These are phyloP conservation scores for Oreochromis mossambicus DNA, from an alignment of 2,797 vertebrate species.

Conservation along the genomic window DNA sequence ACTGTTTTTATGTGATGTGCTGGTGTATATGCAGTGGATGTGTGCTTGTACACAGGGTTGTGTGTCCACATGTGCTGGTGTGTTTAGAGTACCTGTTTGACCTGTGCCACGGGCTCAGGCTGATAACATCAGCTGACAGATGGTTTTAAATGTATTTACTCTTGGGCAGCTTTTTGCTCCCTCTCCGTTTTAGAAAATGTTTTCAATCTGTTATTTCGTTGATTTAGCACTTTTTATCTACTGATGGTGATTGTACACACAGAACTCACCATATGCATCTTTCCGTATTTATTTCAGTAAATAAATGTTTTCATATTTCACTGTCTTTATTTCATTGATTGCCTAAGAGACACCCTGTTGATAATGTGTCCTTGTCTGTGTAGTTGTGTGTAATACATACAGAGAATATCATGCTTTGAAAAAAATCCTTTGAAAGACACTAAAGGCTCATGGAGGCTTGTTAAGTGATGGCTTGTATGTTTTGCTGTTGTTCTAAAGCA, in stretches of 20 bases:
- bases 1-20: slow-evolving; percentile 19
- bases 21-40: neutral
- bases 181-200: neutral
- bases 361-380: neutral
- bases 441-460: neutral
- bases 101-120: slow-evolving; percentile 38
- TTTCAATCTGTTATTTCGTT: neutral
- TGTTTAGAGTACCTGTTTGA: slow-evolving; percentile 50
- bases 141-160: slow-evolving; percentile 52
- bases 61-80: slow-evolving; percentile 17
- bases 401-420: neutral
- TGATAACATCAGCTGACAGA: slow-evolving; percentile 58
- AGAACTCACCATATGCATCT: neutral
- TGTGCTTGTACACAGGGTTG: slow-evolving; percentile 26
- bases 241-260: neutral
- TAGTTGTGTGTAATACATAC: neutral
- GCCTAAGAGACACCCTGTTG: neutral
- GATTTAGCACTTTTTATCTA: neutral
- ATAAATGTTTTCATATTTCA: neutral
- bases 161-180: neutral
- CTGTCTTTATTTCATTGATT: neutral
- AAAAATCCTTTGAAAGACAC: neutral
- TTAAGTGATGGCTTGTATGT: neutral
- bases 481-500: neutral
- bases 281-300: neutral